phyloP scores from a whole-genome alignment of 2,113 vertebrate genomes.

The Macquaria ambigua region DNA sequence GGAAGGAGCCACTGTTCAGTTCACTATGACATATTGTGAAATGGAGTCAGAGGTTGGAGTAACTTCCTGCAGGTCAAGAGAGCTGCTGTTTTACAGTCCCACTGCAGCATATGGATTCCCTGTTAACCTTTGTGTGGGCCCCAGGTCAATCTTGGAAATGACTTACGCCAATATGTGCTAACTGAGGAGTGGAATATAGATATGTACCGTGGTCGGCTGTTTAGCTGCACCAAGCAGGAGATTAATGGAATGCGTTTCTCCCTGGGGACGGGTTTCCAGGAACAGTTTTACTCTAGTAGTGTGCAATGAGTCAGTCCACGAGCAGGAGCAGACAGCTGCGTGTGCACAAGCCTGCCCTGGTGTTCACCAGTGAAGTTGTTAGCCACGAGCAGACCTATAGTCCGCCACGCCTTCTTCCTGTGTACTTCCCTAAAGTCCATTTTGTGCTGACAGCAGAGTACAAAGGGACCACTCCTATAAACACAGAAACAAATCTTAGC shows the following conservation, averaged over 20 bases:
- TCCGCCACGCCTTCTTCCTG: constrained; percentile 54
- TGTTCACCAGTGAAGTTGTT: constrained; percentile 48
- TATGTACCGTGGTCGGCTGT: constrained; percentile 23
- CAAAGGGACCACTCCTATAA: constrained; percentile 43
- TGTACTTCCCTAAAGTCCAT: constrained; percentile 67
- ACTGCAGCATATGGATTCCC: constrained; percentile 60
- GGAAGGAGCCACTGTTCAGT: constrained; percentile 54
- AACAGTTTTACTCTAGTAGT: constrained; percentile 66
- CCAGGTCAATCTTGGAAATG: constrained; percentile 55
- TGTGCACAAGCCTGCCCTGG: constrained; percentile 27
- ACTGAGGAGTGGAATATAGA: constrained; percentile 37
- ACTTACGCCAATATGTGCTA: constrained; percentile 45
- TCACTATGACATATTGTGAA: constrained; percentile 55
- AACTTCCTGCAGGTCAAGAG: constrained; percentile 65
- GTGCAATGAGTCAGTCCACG: constrained; percentile 42
- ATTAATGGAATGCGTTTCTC: constrained; percentile 73
- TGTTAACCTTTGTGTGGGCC: constrained; percentile 64
- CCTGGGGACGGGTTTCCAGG: constrained; percentile 64
- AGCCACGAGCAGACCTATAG: constrained; percentile 36
- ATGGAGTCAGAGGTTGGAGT: constrained; percentile 46
- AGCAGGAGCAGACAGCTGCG: constrained; percentile 47
- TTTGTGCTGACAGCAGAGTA: constrained; percentile 59
- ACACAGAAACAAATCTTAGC: constrained; percentile 1
- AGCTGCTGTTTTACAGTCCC: constrained; percentile 60
- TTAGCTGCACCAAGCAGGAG: constrained; percentile 45